A percentile compares a stretch with the other conserved stretches of the same genome.
These are phyloP conservation scores for Baryphthengus martii DNA, from an alignment of 2,113 vertebrate genomes.

Conservation along the genomic window DNA sequence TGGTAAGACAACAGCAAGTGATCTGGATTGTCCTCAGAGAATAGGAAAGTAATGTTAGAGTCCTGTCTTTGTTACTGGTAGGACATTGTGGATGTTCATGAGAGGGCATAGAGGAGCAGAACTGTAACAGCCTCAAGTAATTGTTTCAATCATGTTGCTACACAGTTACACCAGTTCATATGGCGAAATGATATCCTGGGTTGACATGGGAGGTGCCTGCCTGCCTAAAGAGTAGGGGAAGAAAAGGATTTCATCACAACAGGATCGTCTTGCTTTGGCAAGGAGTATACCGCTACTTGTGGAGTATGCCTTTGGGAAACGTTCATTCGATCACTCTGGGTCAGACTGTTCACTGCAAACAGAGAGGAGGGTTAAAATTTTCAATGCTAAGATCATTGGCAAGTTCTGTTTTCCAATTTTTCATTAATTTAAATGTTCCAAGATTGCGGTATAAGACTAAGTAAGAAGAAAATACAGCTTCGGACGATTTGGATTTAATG, in stretches of 20 bases:
- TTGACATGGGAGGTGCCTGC: background rate
- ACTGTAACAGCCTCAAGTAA: background rate
- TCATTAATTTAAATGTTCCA: background rate
- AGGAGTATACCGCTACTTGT: background rate
- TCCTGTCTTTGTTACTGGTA: background rate
- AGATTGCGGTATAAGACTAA: background rate
- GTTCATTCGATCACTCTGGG: background rate
- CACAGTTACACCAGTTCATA: background rate
- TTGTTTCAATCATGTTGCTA: constrained; percentile 4
- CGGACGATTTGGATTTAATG: background rate
- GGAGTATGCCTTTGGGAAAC: background rate
- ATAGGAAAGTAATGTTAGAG: background rate
- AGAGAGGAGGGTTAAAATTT: background rate
- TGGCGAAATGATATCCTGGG: background rate
- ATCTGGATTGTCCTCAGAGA: background rate
- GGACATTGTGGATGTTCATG: background rate
- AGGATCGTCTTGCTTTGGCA: constrained; percentile 15
- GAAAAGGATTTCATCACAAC: background rate
- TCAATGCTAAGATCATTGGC: fast-evolving
- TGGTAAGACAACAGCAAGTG: background rate
- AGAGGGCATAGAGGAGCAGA: background rate
- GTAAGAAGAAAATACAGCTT: background rate
- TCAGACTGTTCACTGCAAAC: background rate
- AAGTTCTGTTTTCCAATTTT: background rate
- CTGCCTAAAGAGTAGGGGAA: background rate